phyloP scores from a whole-genome alignment of 1,140 invertebrate genomes.

The Macrotrachela quadricornifera region DNA sequence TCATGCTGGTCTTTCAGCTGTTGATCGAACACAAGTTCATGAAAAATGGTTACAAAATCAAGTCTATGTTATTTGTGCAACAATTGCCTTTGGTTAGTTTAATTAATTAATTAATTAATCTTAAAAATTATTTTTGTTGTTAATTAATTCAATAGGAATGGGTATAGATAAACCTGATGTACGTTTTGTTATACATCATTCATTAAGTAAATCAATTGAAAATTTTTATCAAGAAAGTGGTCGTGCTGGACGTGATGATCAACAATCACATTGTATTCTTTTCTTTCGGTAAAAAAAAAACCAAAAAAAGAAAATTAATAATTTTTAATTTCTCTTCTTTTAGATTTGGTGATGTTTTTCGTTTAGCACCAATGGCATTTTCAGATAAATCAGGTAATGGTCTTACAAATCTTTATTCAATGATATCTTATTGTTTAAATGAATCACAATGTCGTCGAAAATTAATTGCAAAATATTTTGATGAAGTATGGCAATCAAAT shows the following conservation, averaged over 20 bases:
- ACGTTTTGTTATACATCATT: conserved; percentile 65
- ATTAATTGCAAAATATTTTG: not conserved
- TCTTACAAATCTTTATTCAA: conserved; percentile 54
- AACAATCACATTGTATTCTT: conserved; percentile 29
- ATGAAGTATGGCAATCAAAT: conserved; percentile 18
- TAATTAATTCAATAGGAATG: conserved; percentile 40
- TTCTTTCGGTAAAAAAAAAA: not conserved
- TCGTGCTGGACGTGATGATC: conserved; percentile 37
- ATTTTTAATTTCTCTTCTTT: conserved; percentile 49
- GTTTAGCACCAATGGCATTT: conserved; percentile 57
- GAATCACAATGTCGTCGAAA: not conserved
- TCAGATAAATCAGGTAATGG: conserved; percentile 46
- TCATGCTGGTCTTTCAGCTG: conserved; percentile 51
- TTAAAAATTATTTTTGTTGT: too few species aligned
- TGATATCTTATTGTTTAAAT: conserved; percentile 50
- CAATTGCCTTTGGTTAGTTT: conserved; percentile 57
- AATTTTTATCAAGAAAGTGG: conserved; percentile 76
- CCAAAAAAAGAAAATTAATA: not conserved
- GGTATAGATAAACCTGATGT: conserved; percentile 85
- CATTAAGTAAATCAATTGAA: conserved; percentile 59
- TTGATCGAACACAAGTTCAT: conserved; percentile 48
- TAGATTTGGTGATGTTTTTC: conserved; percentile 53
- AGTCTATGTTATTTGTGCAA: conserved; percentile 49
- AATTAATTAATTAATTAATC: too few species aligned
- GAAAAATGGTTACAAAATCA: conserved; percentile 47